A percentile compares a stretch with the other conserved stretches of the same genome.
These are phyloP conservation scores for Syrmaticus mikado DNA, from an alignment of 2,113 vertebrate genomes.

Conservation along the genomic window DNA sequence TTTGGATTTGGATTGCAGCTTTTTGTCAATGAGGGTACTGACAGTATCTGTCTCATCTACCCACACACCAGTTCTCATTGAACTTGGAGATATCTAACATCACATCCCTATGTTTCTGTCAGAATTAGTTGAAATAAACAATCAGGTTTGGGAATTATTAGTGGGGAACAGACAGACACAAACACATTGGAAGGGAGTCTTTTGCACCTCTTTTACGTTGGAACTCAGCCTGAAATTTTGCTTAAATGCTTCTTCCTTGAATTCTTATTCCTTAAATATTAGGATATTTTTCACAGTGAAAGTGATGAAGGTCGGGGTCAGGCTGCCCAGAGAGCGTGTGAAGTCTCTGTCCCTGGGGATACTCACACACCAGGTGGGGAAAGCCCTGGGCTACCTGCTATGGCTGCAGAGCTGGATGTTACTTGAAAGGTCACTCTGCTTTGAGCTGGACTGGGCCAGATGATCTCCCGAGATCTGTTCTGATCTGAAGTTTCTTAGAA, in stretches of 20 bases:
- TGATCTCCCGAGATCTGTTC: background rate
- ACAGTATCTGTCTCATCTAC: slow-evolving; percentile 2
- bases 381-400: background rate
- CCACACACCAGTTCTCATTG: background rate
- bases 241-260: background rate
- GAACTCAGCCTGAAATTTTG: background rate
- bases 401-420: background rate
- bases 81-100: background rate
- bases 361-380: background rate
- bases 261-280: background rate
- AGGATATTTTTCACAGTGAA: background rate
- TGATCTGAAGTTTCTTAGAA: background rate
- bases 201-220: background rate
- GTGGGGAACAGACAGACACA: background rate
- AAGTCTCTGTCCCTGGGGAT: background rate
- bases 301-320: background rate
- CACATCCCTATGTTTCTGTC: background rate
- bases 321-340: background rate
- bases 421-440: background rate
- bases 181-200: background rate
- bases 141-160: background rate
- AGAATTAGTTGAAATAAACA: background rate
- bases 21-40: background rate
- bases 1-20: slow-evolving; percentile 19
- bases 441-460: background rate